Base-by-base conservation (phyloP, 2,113 vertebrate genomes). In the Megalops atlanticus region DNA sequence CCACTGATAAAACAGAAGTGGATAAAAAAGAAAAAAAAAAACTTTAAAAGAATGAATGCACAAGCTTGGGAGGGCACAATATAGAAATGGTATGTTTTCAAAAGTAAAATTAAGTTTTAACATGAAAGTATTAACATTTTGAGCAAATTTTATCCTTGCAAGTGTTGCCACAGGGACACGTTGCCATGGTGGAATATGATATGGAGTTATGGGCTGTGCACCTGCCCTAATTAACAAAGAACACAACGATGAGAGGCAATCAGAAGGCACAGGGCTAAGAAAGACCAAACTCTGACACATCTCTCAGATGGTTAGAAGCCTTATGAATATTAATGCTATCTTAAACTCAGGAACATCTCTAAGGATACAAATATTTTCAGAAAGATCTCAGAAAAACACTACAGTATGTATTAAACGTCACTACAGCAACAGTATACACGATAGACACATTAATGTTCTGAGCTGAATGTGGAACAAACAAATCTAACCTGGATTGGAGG, bases 121-220 rank as follows among this genome's bases (percentile, higher is more conserved):
- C n/a, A n/a, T n/a, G n/a, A n/a, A n/a, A n/a, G n/a, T n/a, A n/a
- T n/a, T n/a, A n/a, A n/a, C n/a, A n/a, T n/a, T n/a, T n/a, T n/a
- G n/a, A n/a, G n/a, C n/a, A n/a, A n/a, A n/a, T n/a, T n/a, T n/a
- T n/a, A n/a, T n/a, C n/a, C n/a, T n/a, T n/a, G 86, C 83, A 77
- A 89, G 90, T 91, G 93, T 94, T 94, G 89, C 91, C 90, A 94
- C 93, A 92, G 90, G 89, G 87, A 89, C 92, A 89, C 90, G 92
- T 89, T 92, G 90, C 89, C 89, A 89, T 89, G 92, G 86, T 86
- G 88, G 87, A 84, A 82, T 85, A 86, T 86, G 90, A 93, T 91
- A 88, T 86, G 88, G 89, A 86, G 82, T 78, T 84, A 82, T 77
- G 85, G 81, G 88, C 84, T 89, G 85, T 83, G 90, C 86, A 91